Evolutionary conservation across 2,888 invertebrate genomes (phyloP).

Genomic region (Tyria jacobaeae): DNA sequence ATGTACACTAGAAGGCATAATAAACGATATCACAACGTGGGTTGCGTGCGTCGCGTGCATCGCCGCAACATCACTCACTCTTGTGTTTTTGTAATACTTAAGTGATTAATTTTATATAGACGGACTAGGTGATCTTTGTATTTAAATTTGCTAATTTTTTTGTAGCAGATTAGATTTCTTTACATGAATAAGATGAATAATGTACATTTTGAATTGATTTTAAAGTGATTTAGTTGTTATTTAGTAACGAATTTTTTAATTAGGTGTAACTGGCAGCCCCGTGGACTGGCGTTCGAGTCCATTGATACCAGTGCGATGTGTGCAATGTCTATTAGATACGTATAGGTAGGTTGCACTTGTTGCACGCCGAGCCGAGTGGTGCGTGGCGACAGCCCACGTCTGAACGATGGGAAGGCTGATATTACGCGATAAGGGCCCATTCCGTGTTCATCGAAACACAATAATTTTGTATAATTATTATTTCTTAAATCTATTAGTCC

Average conservation of each 20-base stretch:
- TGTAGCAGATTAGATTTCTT: conserved; percentile 86
- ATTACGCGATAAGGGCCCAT: conserved; percentile 75
- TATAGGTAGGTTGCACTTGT: conserved; percentile 39
- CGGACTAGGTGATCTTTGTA: conserved; percentile 84
- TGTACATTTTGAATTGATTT: conserved; percentile 86
- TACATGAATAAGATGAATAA: conserved; percentile 82
- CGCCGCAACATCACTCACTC: conserved; percentile 63
- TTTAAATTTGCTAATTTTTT: conserved; percentile 86
- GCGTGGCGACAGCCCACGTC: conserved; percentile 28
- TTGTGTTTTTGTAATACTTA: conserved; percentile 84
- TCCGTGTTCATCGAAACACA: conserved; percentile 77
- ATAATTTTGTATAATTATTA: conserved; percentile 77
- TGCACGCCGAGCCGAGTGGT: conserved; percentile 22
- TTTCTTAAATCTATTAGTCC: conserved; percentile 70
- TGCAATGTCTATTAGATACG: conserved; percentile 77
- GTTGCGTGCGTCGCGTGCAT: conserved; percentile 43
- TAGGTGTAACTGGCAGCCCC: conserved; percentile 80
- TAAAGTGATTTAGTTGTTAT: conserved; percentile 87
- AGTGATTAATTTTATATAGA: conserved; percentile 84
- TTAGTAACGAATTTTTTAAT: conserved; percentile 84
- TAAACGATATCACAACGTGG: conserved; percentile 79
- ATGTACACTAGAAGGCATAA: conserved; percentile 83
- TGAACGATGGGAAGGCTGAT: conserved; percentile 72
- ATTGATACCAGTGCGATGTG: conserved; percentile 81
- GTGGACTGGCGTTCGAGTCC: conserved; percentile 70